Evolutionary conservation across 2,797 vertebrate species (phyloP), one percentile per base, ranked within the genome.

Genomic region (Ctenopoma multispine): DNA sequence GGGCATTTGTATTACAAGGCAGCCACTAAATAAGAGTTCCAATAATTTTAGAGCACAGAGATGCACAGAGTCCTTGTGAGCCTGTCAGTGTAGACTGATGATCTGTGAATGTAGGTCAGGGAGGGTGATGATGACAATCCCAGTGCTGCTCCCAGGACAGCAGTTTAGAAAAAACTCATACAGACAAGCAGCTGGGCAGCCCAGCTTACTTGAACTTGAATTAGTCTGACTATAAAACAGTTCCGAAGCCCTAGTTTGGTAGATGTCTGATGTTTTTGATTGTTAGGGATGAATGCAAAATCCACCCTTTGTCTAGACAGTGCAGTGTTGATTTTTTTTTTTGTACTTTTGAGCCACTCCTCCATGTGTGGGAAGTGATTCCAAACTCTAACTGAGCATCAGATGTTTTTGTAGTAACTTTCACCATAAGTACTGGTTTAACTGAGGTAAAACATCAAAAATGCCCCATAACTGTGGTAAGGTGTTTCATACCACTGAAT

Each of bases 41-140:
- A 48, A 34, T 27, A 12, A 21, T 14, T 20, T 7, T 44, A 46
- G 13, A 57, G 41, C 56, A 43, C 18, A 38, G 54, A 27, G 43
- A 4, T 7, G 20, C n/a, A n/a, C n/a, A n/a, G n/a, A 50, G 21
- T 55, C 31, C 12, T 51, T 72, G 41, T 53, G 58, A 72, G 50
- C 20, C 38, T 38, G 36, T 77, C 63, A 24, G 64, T 77, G 59
- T 54, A 60, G 69, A 75, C 40, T 57, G 44, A 43, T 43, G 40
- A 40, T 79, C 65, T 64, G 57, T 69, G 68, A 82, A 90, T 89
- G 80, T 89, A 90, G 88, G 89, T 92, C 88, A 89, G 63, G 3
- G 17, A 66, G 77, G 82, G 60, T 79, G 77, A 69, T 85, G 86
- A 92, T 88, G 89, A 89, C 78, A 87, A 82, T 87, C 69, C 34